Evolutionary conservation across 2,888 invertebrate genomes (phyloP).

Genomic region (Sarcophaga caerulescens): DNA sequence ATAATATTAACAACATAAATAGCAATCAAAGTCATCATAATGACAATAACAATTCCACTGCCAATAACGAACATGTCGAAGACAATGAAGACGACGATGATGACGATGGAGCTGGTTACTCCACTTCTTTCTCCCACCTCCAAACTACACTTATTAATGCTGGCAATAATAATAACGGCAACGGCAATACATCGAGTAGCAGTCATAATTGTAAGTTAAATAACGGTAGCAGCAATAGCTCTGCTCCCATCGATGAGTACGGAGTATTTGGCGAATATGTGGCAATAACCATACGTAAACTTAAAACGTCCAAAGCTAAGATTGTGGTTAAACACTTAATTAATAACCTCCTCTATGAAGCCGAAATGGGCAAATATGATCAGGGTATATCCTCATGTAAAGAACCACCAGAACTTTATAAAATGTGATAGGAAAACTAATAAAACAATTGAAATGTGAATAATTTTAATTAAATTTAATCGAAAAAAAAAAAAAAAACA

Average conservation of each 20-base stretch:
- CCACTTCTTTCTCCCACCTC: constrained; percentile 49
- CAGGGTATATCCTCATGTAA: constrained; percentile 78
- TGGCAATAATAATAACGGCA: constrained; percentile 43
- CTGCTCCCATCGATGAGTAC: constrained; percentile 74
- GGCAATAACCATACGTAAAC: constrained; percentile 79
- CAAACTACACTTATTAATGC: constrained; percentile 50
- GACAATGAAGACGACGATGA: constrained; percentile 2
- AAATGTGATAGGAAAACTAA: constrained; percentile 73
- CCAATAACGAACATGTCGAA: neutral
- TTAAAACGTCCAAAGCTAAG: constrained; percentile 79
- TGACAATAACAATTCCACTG: neutral
- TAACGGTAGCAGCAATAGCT: constrained; percentile 17
- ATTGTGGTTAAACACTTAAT: constrained; percentile 80
- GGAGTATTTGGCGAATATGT: constrained; percentile 80
- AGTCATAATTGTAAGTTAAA: constrained; percentile 29
- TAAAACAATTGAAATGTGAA: constrained; percentile 24
- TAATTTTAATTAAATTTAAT: constrained; percentile 33
- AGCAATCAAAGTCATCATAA: constrained; percentile 46
- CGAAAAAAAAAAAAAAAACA: constrained; percentile 6
- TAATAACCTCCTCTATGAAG: constrained; percentile 79
- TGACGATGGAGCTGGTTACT: constrained; percentile 50
- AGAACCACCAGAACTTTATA: constrained; percentile 79
- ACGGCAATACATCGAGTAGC: constrained; percentile 17
- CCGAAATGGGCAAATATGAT: constrained; percentile 79
- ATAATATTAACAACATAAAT: constrained; percentile 40